phyloP scores from a whole-genome alignment of 2,113 vertebrate species.

The Saimiri boliviensis region DNA sequence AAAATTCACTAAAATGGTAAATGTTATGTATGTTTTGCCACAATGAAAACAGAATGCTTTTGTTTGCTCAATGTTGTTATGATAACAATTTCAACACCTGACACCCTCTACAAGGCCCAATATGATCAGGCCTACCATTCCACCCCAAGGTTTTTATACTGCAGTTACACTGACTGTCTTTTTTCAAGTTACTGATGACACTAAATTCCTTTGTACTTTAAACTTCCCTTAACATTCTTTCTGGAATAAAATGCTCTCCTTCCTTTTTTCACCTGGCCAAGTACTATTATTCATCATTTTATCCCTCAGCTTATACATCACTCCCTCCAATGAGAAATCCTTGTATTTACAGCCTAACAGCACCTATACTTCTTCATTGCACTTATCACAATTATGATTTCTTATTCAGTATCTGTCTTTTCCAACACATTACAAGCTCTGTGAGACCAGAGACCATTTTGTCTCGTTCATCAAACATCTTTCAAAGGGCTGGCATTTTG shows the following conservation, averaged over 20 bases:
- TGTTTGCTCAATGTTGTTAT: background rate
- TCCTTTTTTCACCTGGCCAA: background rate
- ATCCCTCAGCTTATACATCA: background rate
- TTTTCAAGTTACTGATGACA: background rate
- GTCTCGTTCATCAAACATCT: background rate
- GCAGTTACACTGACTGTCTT: background rate
- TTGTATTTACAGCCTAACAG: background rate
- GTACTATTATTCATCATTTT: background rate
- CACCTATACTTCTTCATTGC: background rate
- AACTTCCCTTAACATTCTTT: background rate
- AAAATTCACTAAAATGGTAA: background rate
- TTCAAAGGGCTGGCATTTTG: background rate
- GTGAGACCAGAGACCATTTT: background rate
- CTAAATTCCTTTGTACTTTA: background rate
- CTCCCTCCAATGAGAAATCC: background rate
- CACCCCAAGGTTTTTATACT: background rate
- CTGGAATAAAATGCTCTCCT: background rate
- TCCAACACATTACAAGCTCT: background rate
- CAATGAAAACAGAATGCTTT: background rate
- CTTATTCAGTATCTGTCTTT: background rate
- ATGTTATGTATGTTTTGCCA: background rate
- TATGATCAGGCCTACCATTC: background rate
- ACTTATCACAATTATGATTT: background rate
- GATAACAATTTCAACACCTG: background rate
- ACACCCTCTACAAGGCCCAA: background rate